phyloP scores from a whole-genome alignment of 2,113 vertebrate species.

The Neomonachus schauinslandi region DNA sequence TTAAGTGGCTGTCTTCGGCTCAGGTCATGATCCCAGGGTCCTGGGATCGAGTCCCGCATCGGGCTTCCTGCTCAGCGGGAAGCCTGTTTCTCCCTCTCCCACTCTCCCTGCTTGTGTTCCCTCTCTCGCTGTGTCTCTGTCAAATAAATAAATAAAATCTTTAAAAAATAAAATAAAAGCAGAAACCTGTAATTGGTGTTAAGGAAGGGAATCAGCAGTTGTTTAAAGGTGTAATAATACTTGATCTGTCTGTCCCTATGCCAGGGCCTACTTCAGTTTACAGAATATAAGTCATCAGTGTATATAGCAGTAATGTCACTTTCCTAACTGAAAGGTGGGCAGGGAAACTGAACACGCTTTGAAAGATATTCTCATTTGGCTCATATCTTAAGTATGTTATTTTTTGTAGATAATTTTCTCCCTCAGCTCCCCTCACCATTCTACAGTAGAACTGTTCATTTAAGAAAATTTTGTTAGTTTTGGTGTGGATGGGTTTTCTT shows the following conservation, averaged over 20 bases:
- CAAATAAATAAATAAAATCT: too few species aligned
- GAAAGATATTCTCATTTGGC: background rate
- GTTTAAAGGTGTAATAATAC: background rate
- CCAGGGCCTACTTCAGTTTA: background rate
- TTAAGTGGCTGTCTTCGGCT: too few species aligned
- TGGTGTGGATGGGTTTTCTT: slow-evolving; percentile 16
- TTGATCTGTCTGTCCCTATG: background rate
- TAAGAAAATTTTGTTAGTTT: slow-evolving; percentile 35
- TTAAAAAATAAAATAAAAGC: background rate
- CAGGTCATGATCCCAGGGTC: too few species aligned
- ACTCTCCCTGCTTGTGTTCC: too few species aligned
- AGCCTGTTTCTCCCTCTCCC: too few species aligned
- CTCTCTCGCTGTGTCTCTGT: too few species aligned
- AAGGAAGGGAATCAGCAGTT: background rate
- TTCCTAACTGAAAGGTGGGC: slow-evolving; percentile 34
- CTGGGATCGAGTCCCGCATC: too few species aligned
- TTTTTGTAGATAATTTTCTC: background rate
- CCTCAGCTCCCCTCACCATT: background rate
- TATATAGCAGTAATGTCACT: background rate
- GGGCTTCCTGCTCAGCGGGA: too few species aligned
- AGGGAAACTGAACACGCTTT: background rate
- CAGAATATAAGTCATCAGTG: background rate
- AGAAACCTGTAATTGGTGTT: background rate
- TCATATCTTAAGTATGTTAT: background rate
- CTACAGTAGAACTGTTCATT: background rate